Base-by-base conservation (phyloP, 2,888 invertebrate species). In the Xestia xanthographa region DNA sequence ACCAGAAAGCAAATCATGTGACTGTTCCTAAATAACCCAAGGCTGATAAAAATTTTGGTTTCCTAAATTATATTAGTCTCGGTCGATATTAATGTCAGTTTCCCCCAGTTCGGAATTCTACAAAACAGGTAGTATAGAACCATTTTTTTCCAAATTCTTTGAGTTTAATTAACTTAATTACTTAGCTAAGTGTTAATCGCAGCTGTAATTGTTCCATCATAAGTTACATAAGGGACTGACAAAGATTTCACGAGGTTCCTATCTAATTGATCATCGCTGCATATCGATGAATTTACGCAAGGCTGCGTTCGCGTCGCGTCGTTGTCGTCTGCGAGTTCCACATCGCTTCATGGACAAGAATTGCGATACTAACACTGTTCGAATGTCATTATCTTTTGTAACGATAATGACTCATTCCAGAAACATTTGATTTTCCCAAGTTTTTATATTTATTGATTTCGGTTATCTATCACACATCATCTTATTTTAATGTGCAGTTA, bases 211-310 rank as follows among this genome's bases (percentile, higher is more conserved):
- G 81, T 88, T 86, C 86, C 89, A 92, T 91, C 90, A 90, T 86
- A 87, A 72, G 77, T 93, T 94, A 92, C 89, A 91, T 92, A 93
- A 94, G 72, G 56, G 72, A 82, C 77, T 84, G 87, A 88, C 87
- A 88, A 89, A 90, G 89, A 89, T 89, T 90, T 90, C 89, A 87
- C 89, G 88, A 90, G 86, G 90, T 89, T 86, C 86, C 86, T 89
- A 90, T 90, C 91, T 91, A 92, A 87, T 92, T 92, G 93, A 90
- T 92, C 91, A 91, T 92, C 90, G 90, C 92, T 90, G 93, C 92
- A 93, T 93, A 92, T 93, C 93, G 92, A 93, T 93, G 91, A 90
- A 88, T 91, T 94, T 94, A 91, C 92, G 93, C 91, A 94, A 93
- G 87, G 81, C 70, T 86, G 86, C 87, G 88, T 83, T 81, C 80